phyloP scores from a whole-genome alignment of 1,140 invertebrate species.

The Anoplophora glabripennis region DNA sequence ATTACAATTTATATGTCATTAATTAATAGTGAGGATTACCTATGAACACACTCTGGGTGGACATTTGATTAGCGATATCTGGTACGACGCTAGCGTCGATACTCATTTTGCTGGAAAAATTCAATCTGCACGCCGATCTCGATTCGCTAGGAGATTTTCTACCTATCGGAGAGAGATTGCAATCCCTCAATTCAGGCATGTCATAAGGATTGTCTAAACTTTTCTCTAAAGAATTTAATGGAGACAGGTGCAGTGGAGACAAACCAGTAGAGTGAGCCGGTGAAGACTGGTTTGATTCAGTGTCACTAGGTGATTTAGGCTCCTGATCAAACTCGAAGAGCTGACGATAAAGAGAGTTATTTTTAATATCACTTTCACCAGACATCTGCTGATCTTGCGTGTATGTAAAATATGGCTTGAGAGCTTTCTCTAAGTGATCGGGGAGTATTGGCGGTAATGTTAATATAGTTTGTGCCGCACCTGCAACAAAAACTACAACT shows the following conservation, averaged over 20 bases:
- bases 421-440: constrained; percentile 56
- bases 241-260: constrained; percentile 34
- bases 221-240: constrained; percentile 11
- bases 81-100: constrained; percentile 38
- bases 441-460: constrained; percentile 51
- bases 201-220: constrained; percentile 14
- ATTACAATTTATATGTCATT: no score
- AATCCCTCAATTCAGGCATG: constrained; percentile 32
- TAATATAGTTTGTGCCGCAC: constrained; percentile 38
- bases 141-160: constrained; percentile 12
- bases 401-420: constrained; percentile 60
- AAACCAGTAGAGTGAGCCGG: constrained; percentile 32
- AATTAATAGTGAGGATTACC: no score
- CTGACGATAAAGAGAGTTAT: constrained; percentile 33
- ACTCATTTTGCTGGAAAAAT: constrained; percentile 34
- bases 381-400: constrained; percentile 41
- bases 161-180: constrained; percentile 41
- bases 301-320: constrained; percentile 10
- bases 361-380: constrained; percentile 10
- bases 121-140: constrained; percentile 27
- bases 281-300: constrained; percentile 17
- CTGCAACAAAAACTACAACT: constrained; percentile 19
- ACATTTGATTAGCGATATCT: constrained; percentile 26
- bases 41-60: constrained; percentile 5
- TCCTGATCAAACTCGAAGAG: constrained; percentile 37